Percentiles rank a stretch among this genome's conserved stretches.
Conservation (phyloP, 1,140 invertebrate genomes). For the Hypothenemus hampei region DNA sequence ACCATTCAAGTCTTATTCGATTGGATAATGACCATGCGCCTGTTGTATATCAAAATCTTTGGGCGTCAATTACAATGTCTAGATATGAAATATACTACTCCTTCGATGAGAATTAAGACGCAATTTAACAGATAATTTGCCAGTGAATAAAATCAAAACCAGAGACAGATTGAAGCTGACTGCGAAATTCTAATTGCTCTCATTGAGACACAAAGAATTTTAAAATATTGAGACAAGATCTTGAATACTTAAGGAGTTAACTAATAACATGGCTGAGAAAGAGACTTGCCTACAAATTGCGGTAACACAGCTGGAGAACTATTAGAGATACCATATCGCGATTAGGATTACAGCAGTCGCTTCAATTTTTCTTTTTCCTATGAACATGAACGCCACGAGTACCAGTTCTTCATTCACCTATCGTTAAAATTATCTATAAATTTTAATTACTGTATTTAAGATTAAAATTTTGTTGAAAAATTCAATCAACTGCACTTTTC, state of each 20-base stretch:
- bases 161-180: slow-evolving; percentile 8
- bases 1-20: slow-evolving; percentile 13
- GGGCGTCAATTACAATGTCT: slow-evolving; percentile 1
- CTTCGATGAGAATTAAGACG: slow-evolving; percentile 1
- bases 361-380: no score
- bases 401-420: no score
- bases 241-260: slow-evolving; percentile 16
- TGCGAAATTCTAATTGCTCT: slow-evolving; percentile 15
- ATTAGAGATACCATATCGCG: slow-evolving; percentile 23
- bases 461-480: no score
- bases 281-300: slow-evolving; percentile 21
- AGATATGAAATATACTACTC: not conserved
- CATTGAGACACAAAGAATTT: slow-evolving; percentile 13
- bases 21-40: slow-evolving; percentile 1
- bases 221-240: slow-evolving; percentile 26
- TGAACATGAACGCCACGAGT: no score
- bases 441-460: no score
- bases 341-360: slow-evolving; percentile 20
- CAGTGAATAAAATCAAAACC: slow-evolving; percentile 14
- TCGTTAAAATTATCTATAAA: no score
- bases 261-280: slow-evolving; percentile 19
- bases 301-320: slow-evolving; percentile 16
- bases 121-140: not conserved
- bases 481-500: no score
- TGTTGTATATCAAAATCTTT: slow-evolving; percentile 3